A percentile compares a stretch with the other conserved stretches of the same genome.
Conservation (phyloP, 2,113 vertebrate genomes). For the Columbina picui region DNA sequence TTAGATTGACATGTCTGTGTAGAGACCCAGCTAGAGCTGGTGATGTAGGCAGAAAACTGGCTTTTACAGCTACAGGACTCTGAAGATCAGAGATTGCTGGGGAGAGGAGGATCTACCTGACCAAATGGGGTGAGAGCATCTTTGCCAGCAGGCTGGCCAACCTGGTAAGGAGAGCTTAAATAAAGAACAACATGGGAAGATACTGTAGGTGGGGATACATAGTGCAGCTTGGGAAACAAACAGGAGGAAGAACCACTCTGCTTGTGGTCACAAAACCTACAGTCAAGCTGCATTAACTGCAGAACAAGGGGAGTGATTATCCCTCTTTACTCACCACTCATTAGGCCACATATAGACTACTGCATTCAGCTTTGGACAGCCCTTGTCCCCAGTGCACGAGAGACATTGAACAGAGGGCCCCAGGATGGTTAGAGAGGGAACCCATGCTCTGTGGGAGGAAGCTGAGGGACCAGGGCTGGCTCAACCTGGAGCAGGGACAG, state of each 20-base stretch:
- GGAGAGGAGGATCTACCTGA: neutral
- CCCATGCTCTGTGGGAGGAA: neutral
- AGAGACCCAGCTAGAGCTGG: neutral
- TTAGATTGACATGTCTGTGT: neutral
- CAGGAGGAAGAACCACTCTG: neutral
- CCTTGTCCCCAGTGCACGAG: neutral
- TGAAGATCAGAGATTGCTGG: neutral
- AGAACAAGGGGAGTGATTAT: neutral
- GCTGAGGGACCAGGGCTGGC: neutral
- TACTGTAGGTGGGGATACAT: neutral
- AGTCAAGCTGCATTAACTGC: neutral
- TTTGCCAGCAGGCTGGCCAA: neutral
- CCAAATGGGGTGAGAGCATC: accelerated
- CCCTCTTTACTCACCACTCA: accelerated
- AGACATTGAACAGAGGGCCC: neutral
- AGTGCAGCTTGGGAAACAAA: neutral
- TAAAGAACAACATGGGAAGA: neutral
- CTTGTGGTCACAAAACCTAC: neutral
- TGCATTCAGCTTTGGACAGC: neutral
- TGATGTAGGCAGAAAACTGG: neutral
- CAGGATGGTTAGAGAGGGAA: neutral
- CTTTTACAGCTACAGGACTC: neutral
- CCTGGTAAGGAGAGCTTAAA: neutral
- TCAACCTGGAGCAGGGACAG: neutral
- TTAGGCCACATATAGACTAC: neutral